Evolutionary conservation across 2,113 vertebrate genomes (phyloP).

Genomic region (Leucoraja erinaceus): DNA sequence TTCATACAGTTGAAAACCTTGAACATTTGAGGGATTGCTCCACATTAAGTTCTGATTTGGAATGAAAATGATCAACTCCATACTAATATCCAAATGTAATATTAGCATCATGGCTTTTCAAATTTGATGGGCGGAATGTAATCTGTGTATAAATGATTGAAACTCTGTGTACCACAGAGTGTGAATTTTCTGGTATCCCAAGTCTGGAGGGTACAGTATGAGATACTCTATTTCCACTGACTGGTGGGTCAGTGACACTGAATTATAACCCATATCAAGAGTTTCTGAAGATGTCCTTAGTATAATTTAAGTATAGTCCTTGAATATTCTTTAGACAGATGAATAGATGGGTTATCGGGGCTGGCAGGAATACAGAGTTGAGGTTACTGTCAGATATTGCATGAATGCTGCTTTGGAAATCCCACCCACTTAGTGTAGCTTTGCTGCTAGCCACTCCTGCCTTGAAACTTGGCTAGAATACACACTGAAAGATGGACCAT

Average conservation of each 20-base stretch:
- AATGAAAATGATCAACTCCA: slow-evolving; percentile 44
- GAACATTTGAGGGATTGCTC: slow-evolving; percentile 54
- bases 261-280: not conserved
- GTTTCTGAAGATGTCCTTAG: not conserved
- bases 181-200: not conserved
- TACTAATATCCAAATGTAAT: not conserved
- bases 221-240: not conserved
- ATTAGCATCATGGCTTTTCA: not conserved
- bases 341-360: too few species aligned
- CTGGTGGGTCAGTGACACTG: not conserved
- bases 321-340: too few species aligned
- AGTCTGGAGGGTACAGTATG: not conserved
- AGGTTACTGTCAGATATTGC: too few species aligned
- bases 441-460: not conserved
- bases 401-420: not conserved
- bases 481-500: not conserved
- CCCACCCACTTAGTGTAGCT: not conserved
- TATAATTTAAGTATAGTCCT: too few species aligned
- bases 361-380: too few species aligned
- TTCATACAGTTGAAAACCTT: slow-evolving; percentile 59
- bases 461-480: not conserved
- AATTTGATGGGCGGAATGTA: not conserved
- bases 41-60: slow-evolving; percentile 59
- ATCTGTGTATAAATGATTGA: not conserved
- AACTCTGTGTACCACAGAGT: not conserved